A percentile compares a stretch with the other conserved stretches of the same genome.
Conservation (phyloP, 2,113 vertebrate genomes). For the Anseranas semipalmata region DNA sequence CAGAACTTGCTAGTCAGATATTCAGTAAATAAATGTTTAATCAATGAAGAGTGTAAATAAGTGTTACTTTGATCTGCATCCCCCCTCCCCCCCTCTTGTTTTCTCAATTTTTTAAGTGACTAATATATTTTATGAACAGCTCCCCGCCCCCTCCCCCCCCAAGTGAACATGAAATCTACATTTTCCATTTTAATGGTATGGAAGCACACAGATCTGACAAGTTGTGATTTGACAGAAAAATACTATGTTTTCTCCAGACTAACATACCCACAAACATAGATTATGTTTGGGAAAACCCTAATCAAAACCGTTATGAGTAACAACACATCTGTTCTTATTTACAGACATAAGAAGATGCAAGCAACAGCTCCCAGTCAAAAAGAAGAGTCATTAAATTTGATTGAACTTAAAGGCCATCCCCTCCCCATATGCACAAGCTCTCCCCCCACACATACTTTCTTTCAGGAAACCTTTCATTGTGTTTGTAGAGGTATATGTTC, state of each 20-base stretch:
- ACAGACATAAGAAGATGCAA: conserved; percentile 38
- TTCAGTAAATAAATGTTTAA: no score
- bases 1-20: background rate
- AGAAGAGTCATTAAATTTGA: conserved; percentile 7
- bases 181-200: background rate
- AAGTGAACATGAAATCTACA: background rate
- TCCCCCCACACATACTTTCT: background rate
- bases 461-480: conserved; percentile 13
- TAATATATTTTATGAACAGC: background rate
- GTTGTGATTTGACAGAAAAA: conserved; percentile 35
- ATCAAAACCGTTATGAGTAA: conserved; percentile 49
- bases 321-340: conserved; percentile 71
- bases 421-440: background rate
- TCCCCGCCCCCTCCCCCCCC: background rate
- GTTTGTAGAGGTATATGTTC: background rate
- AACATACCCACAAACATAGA: conserved; percentile 3
- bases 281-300: conserved; percentile 50
- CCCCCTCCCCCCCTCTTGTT: accelerated
- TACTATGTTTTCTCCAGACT: background rate
- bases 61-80: background rate
- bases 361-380: conserved; percentile 13
- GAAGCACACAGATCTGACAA: conserved; percentile 3
- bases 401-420: background rate
- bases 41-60: no score
- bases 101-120: background rate